phyloP scores from a whole-genome alignment of 2,113 vertebrate genomes.

The Microcebus lehilahytsara region DNA sequence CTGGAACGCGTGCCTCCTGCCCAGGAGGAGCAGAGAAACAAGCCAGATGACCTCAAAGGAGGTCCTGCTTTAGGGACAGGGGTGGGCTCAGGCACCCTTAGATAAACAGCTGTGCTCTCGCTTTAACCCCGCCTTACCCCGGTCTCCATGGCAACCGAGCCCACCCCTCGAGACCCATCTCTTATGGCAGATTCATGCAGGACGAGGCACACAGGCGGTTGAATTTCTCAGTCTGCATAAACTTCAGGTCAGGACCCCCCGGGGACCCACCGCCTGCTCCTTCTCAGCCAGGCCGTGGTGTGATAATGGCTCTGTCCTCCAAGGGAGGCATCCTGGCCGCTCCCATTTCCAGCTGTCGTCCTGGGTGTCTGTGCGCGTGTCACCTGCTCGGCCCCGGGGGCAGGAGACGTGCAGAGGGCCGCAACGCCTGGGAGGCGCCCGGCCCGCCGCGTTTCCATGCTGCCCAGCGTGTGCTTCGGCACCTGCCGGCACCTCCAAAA shows the following conservation, averaged over 20 bases:
- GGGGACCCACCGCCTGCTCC: constrained; percentile 55
- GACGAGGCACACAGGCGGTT: constrained; percentile 49
- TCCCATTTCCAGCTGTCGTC: constrained; percentile 39
- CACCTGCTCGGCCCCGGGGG: constrained; percentile 41
- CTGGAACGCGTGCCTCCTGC: neutral
- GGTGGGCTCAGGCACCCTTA: neutral
- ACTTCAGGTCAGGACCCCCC: constrained; percentile 62
- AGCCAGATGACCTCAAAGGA: neutral
- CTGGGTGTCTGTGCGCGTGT: neutral
- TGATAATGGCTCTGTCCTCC: constrained; percentile 20
- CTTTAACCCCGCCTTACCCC: constrained; percentile 5
- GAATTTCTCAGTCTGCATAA: constrained; percentile 55
- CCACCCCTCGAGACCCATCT: constrained; percentile 47
- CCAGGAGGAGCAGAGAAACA: neutral
- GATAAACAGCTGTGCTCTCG: constrained; percentile 37
- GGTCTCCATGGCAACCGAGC: constrained; percentile 63
- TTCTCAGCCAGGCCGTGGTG: neutral
- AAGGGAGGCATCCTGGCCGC: neutral
- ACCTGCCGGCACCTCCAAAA: neutral
- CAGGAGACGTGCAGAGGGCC: neutral
- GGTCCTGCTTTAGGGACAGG: neutral
- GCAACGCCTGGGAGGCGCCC: neutral
- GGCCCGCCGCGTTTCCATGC: neutral
- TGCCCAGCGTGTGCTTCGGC: neutral
- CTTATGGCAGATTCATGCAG: constrained; percentile 49